Conservation (phyloP, 2,888 invertebrate species). For the Digitonthophagus gazella region DNA sequence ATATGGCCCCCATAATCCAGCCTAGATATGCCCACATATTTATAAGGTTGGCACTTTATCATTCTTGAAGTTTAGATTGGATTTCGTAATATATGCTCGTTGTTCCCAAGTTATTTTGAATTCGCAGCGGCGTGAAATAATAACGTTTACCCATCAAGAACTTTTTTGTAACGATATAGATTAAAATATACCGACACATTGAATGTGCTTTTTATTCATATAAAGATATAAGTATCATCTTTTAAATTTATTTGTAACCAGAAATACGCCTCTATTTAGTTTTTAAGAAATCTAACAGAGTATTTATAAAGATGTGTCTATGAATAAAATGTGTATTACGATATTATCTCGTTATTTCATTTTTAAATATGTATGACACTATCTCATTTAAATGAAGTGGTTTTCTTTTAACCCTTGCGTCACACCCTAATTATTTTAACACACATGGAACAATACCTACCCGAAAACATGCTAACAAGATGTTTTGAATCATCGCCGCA, state of each 20-base stretch:
- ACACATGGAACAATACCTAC: not conserved
- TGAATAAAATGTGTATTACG: not conserved
- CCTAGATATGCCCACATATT: constrained; percentile 52
- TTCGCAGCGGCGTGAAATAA: not conserved
- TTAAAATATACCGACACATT: too few species aligned
- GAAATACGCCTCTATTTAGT: too few species aligned
- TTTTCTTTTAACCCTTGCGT: not conserved
- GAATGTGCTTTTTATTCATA: too few species aligned
- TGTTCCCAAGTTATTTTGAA: constrained; percentile 26
- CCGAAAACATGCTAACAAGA: not conserved
- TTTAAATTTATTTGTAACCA: too few species aligned
- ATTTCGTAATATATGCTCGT: constrained; percentile 50
- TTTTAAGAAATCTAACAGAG: too few species aligned
- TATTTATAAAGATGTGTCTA: too few species aligned
- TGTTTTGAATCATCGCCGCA: not conserved
- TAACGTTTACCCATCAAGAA: not conserved
- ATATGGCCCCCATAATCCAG: constrained; percentile 50
- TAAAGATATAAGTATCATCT: too few species aligned
- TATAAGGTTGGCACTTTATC: constrained; percentile 53
- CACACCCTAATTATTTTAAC: not conserved
- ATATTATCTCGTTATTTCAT: not conserved
- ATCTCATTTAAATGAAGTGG: not conserved
- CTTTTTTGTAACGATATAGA: too few species aligned
- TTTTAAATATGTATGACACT: not conserved
- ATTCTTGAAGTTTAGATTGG: constrained; percentile 54